Evolutionary conservation across 2,888 invertebrate genomes (phyloP).

Genomic region (Aethes cnicana): DNA sequence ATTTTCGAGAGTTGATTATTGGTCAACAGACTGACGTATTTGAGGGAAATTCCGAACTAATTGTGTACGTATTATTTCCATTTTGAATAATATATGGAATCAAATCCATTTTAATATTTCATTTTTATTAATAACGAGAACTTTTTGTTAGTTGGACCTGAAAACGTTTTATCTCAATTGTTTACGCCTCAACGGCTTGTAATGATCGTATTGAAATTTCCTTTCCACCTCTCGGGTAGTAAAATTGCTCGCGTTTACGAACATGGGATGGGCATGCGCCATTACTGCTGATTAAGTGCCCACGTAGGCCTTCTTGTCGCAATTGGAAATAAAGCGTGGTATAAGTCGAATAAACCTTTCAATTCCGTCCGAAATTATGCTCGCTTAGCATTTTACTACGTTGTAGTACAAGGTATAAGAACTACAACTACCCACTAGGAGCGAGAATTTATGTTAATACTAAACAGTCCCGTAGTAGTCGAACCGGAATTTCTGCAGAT

Average conservation of each 20-base stretch:
- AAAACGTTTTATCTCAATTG: conserved; percentile 16
- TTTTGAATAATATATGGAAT: too few species aligned
- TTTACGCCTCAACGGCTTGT: conserved; percentile 12
- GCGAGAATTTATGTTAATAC: conserved; percentile 52
- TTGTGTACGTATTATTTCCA: neutral
- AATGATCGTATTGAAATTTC: conserved; percentile 16
- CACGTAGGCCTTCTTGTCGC: conserved; percentile 24
- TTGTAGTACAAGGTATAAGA: conserved; percentile 43
- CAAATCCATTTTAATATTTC: too few species aligned
- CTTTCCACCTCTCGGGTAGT: conserved; percentile 7
- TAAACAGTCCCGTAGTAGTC: conserved; percentile 43
- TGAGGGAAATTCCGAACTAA: conserved; percentile 1
- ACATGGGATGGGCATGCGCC: conserved; percentile 8
- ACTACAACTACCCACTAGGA: conserved; percentile 41
- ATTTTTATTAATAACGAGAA: too few species aligned
- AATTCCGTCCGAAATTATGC: conserved; percentile 23
- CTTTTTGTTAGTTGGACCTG: conserved; percentile 4
- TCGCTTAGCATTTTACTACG: conserved; percentile 30
- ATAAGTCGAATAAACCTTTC: conserved; percentile 37
- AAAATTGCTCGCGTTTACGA: conserved; percentile 17
- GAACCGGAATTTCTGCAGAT: conserved; percentile 39
- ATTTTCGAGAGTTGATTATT: conserved; percentile 5
- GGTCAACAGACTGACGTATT: conserved; percentile 1
- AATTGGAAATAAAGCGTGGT: conserved; percentile 18
- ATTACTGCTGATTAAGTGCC: conserved; percentile 18